Evolutionary conservation across 2,888 invertebrate genomes (phyloP).

Genomic region (Drosophila anomelani): DNA sequence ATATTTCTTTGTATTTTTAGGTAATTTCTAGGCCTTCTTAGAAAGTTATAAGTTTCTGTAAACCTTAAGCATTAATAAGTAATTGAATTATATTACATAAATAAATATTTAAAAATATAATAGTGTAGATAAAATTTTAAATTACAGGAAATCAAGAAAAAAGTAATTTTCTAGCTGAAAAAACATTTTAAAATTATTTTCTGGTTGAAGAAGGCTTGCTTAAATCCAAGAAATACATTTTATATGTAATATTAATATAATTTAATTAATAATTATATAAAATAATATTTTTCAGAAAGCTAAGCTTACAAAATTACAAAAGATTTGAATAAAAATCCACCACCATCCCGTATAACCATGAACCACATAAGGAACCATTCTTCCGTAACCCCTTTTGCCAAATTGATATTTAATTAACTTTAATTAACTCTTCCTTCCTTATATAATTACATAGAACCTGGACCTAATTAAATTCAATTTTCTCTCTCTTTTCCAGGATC

Average conservation of each 20-base stretch:
- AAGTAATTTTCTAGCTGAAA: too few relatives aligned
- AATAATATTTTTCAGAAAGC: too few relatives aligned
- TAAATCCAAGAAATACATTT: too few relatives aligned
- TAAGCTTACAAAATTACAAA: background rate
- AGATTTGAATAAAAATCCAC: too few relatives aligned
- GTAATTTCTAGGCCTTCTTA: background rate
- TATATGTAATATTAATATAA: too few relatives aligned
- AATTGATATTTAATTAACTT: constrained; percentile 31
- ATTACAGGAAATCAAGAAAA: too few relatives aligned
- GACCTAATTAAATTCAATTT: constrained; percentile 32
- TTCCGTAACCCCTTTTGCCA: background rate
- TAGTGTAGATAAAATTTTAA: background rate
- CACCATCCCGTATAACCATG: too few relatives aligned
- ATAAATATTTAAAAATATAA: background rate
- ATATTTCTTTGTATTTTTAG: background rate
- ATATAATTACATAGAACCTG: constrained; percentile 7
- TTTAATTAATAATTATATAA: too few relatives aligned
- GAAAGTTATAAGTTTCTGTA: background rate
- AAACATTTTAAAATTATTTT: too few relatives aligned
- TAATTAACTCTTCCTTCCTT: constrained; percentile 12
- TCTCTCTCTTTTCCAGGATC: constrained; percentile 85
- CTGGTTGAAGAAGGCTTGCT: too few relatives aligned
- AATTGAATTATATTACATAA: too few relatives aligned
- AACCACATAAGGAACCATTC: too few relatives aligned
- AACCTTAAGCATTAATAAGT: background rate